Conservation (phyloP, 2,113 vertebrate genomes). For the Baryphthengus martii region DNA sequence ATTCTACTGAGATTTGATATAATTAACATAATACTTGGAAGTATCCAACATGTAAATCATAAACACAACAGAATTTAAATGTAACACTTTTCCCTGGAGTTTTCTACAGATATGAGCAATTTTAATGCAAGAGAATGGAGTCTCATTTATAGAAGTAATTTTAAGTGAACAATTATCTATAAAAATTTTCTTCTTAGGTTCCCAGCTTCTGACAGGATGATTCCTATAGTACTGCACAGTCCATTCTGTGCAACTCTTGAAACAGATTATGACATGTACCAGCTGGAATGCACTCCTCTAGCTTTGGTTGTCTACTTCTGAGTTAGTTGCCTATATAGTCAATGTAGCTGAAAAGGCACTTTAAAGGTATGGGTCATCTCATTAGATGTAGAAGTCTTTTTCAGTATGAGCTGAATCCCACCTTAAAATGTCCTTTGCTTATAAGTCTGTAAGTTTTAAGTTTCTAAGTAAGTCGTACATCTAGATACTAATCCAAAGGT, state of each 20-base stretch:
- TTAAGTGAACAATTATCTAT: background rate
- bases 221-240: background rate
- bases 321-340: background rate
- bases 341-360: background rate
- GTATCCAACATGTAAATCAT: background rate
- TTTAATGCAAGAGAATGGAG: background rate
- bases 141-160: background rate
- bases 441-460: too few relatives aligned
- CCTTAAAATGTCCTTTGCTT: background rate
- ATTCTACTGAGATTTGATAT: background rate
- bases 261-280: background rate
- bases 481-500: background rate
- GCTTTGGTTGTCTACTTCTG: background rate
- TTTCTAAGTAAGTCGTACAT: too few relatives aligned
- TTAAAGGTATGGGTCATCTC: background rate
- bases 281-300: background rate
- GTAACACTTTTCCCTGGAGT: background rate
- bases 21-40: conserved; percentile 18
- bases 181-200: background rate
- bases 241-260: background rate
- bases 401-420: background rate
- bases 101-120: background rate
- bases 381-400: background rate
- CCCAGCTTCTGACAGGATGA: background rate
- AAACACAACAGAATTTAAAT: conserved; percentile 16